Evolutionary conservation across 2,113 vertebrate species (phyloP).

Genomic region (Callithrix jacchus): DNA sequence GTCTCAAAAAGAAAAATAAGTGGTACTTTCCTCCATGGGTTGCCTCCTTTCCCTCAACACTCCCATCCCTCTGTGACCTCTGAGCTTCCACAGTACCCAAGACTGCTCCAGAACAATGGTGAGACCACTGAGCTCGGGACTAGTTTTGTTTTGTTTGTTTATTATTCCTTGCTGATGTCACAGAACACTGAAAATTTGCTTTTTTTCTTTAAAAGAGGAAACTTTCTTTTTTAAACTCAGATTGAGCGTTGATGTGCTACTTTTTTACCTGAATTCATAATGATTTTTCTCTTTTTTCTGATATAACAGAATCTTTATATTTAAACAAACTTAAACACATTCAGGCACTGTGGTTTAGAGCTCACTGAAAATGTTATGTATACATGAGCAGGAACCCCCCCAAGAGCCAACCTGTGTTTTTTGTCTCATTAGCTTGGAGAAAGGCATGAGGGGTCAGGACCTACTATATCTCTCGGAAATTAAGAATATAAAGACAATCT

Average conservation of each 20-base stretch:
- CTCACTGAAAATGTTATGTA: neutral
- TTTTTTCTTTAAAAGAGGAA: neutral
- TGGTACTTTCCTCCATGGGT: neutral
- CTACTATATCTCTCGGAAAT: neutral
- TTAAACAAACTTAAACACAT: neutral
- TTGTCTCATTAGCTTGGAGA: neutral
- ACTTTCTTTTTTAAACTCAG: neutral
- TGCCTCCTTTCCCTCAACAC: neutral
- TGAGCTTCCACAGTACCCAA: neutral
- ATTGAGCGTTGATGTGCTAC: neutral
- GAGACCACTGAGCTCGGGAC: neutral
- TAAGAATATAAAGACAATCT: neutral
- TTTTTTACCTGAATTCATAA: neutral
- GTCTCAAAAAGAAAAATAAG: neutral
- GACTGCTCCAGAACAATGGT: neutral
- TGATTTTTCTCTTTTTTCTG: neutral
- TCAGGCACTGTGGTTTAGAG: neutral
- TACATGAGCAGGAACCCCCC: neutral
- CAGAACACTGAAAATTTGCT: neutral
- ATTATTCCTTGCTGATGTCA: neutral
- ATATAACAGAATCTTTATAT: neutral
- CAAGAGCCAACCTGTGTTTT: neutral
- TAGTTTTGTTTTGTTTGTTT: neutral
- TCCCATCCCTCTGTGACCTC: neutral
- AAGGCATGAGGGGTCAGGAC: neutral